Evolutionary conservation across 2,888 invertebrate species (phyloP), one percentile per base, ranked within the genome.

Genomic region (Melikaiella ostensackeni): DNA sequence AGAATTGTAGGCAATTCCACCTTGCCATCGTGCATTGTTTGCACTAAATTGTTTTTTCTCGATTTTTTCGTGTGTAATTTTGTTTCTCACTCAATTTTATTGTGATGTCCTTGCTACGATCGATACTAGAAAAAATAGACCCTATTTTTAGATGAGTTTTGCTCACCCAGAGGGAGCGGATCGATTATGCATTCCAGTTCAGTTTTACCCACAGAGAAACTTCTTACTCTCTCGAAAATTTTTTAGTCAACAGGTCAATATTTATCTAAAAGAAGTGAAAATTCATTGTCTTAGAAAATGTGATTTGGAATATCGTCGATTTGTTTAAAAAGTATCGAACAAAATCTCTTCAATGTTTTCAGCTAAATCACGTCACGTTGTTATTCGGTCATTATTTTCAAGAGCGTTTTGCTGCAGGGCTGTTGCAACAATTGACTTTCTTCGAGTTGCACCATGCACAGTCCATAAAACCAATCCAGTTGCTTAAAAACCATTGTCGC

Each of bases 81-180:
- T 50, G 8, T 8, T 63, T 38, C 42, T 24, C 16, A 33, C 8
- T 30, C 19, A 19, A 5, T 46, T n/a, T 64, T 21, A 64, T 66
- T 42, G 19, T n/a, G 9, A 21, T 5, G 35, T 63, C 42, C 64
- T 46, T 66, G 64, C 8, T 66, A 21, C 42, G 24, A 42, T 66
- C 64, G 38, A 42, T 66, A 46, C 19, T 46, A 66, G 46, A 42
- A 46, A 61, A 64, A 46, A 66, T 24, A 27, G 7, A 64, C 24
- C 38, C 42, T 66, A 66, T 66, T 66, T 66, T 66, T 66, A 66
- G 46, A 66, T 27, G 42, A 46, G 27, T 46, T 46, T 27, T 42
- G 46, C 8, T 21, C 24, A 42, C 13, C 9, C 46, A 9, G 1
- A 66, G 8, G 42, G 24, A 46, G 19, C 19, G 13, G 21, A 46